These are phyloP conservation scores for Pseudoatta argentina DNA, from an alignment of 1,140 invertebrate genomes.

Conservation along the genomic window DNA sequence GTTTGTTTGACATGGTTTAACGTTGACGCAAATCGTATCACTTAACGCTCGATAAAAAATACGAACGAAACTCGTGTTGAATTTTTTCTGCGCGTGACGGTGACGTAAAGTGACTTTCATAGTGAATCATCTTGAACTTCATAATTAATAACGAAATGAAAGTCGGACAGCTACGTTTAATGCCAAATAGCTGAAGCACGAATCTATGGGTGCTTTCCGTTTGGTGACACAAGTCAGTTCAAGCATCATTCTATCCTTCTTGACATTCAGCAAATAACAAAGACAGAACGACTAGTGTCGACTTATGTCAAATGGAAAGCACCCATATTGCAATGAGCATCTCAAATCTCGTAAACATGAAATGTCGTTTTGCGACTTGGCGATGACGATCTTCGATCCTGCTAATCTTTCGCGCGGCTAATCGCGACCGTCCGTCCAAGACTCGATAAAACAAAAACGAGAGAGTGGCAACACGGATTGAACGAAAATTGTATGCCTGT, in stretches of 20 bases:
- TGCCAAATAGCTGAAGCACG: not conserved
- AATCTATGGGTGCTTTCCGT: not conserved
- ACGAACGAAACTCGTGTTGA: not conserved
- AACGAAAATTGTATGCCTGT: slow-evolving; percentile 6
- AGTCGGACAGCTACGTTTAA: not conserved
- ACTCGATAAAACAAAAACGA: slow-evolving; percentile 2
- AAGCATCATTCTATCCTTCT: no score
- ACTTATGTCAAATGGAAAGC: no score
- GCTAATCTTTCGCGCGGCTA: not conserved
- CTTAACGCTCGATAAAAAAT: not conserved
- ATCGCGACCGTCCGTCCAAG: no score
- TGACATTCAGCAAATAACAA: no score
- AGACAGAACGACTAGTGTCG: no score
- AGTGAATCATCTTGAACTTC: no score
- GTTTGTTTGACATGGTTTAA: not conserved
- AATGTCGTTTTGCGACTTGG: not conserved
- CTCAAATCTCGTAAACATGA: not conserved
- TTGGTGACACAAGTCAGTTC: no score
- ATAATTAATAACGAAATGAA: not conserved
- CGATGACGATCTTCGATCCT: not conserved
- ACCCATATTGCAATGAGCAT: not conserved
- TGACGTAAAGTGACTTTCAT: not conserved
- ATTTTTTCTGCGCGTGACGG: not conserved
- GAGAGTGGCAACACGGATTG: not conserved
- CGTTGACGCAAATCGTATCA: not conserved